Percentiles rank a stretch among this genome's conserved stretches.
Conservation (phyloP, 2,888 invertebrate species). For the Phragmatobia fuliginosa region DNA sequence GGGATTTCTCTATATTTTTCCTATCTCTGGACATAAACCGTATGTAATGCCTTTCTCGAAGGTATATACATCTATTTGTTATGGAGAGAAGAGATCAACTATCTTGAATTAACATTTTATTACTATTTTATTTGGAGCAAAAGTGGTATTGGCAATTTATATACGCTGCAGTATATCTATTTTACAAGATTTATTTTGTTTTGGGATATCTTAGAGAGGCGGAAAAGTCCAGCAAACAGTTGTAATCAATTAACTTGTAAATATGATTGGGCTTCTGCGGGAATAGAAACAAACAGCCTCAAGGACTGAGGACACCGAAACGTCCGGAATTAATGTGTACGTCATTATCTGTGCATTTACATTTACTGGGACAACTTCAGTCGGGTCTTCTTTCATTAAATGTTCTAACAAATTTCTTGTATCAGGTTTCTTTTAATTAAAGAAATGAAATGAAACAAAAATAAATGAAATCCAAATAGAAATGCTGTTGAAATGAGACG, state of each 20-base stretch:
- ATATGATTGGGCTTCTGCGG: background rate
- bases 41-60: background rate
- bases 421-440: background rate
- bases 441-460: background rate
- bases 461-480: background rate
- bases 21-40: background rate
- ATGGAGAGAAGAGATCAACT: background rate
- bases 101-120: background rate
- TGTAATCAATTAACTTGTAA: background rate
- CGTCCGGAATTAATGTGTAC: background rate
- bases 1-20: background rate
- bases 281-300: background rate
- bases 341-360: conserved; percentile 7
- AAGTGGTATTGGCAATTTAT: background rate
- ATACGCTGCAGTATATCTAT: background rate
- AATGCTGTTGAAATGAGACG: background rate
- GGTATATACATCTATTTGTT: background rate
- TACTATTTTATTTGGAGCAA: background rate
- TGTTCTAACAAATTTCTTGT: background rate
- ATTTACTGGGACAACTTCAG: background rate
- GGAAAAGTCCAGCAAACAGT: background rate
- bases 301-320: background rate
- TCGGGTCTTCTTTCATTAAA: background rate
- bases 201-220: background rate
- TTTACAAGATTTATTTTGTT: background rate